phyloP scores from a whole-genome alignment of 2,113 vertebrate species.

The Caranx melampygus region DNA sequence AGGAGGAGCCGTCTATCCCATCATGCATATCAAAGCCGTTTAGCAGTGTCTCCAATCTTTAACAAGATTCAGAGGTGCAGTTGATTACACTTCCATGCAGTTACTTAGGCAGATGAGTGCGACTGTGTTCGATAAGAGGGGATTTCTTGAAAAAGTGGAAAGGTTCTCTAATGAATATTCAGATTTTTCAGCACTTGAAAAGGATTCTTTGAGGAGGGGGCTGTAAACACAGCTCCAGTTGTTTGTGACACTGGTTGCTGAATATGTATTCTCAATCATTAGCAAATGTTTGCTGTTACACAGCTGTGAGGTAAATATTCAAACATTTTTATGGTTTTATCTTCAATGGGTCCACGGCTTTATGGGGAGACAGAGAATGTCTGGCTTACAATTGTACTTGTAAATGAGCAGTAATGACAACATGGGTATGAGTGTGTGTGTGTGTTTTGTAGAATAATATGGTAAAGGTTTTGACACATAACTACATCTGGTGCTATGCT shows the following conservation, averaged over 20 bases:
- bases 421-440: not conserved
- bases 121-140: slow-evolving; percentile 17
- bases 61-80: slow-evolving; percentile 47
- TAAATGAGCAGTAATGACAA: not conserved
- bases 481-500: not conserved
- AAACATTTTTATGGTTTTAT: slow-evolving; percentile 17
- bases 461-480: not conserved
- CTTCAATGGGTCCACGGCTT: not conserved
- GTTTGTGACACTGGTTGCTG: slow-evolving; percentile 56
- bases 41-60: slow-evolving; percentile 16
- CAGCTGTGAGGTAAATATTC: slow-evolving; percentile 17
- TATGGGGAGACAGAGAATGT: not conserved
- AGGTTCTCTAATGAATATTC: slow-evolving; percentile 66
- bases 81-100: slow-evolving; percentile 44
- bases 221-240: slow-evolving; percentile 47
- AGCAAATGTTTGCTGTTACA: slow-evolving; percentile 52
- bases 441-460: not conserved
- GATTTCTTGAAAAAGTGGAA: slow-evolving; percentile 53
- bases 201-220: slow-evolving; percentile 35
- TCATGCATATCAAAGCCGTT: slow-evolving; percentile 55
- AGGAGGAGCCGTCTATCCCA: slow-evolving; percentile 9
- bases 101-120: slow-evolving; percentile 36
- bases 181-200: slow-evolving; percentile 65
- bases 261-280: slow-evolving; percentile 58
- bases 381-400: not conserved